Evolutionary conservation across 2,888 invertebrate species (phyloP), one percentile per base, ranked within the genome.

Genomic region (Leptinotarsa juncta): DNA sequence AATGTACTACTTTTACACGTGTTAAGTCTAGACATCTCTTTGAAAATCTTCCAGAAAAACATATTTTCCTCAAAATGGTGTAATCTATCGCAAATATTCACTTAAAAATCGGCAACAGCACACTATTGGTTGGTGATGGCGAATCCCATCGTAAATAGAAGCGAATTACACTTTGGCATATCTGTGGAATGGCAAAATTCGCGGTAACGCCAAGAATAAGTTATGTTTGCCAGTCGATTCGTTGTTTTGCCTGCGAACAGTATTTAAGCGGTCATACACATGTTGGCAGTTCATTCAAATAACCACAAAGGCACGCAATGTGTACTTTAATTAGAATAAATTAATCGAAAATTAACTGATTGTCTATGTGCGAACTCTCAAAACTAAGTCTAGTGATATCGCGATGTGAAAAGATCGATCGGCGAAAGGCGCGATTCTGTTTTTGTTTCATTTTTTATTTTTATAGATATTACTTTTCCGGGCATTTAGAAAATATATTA

Each of bases 171-270:
- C 57, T 57, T 57, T 42, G 48, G 69, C 18, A 26, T 53, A 50
- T 67, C 16, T 20, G 12, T 67, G 15, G 49, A 66, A 66, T 12
- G 23, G 20, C 10, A 53, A 67, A 67, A 10, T 15, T 51, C n/a
- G 26, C 57, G 23, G 20, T 48, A 42, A 16, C 67, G 69, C 57
- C 69, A 60, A 57, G 57, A 68, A 68, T 69, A 69, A 69, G 57
- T n/a, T 53, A 42, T 69, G 68, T 69, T 69, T 69, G 69, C 69
- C 69, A 69, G 57, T 55, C 57, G 57, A 57, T 49, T 69, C 57
- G 55, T 48, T 69, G 69, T 69, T 57, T 57, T 68, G 57, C 57
- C 18, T 20, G 48, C 10, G 62, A 32, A 62, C 62, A 62, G 20
- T 69, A 69, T 69, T 69, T 69, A 69, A 69, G 53, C 57, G 20